Conservation (phyloP, 2,888 invertebrate species). For the Drosophila pseudotalamancana region DNA sequence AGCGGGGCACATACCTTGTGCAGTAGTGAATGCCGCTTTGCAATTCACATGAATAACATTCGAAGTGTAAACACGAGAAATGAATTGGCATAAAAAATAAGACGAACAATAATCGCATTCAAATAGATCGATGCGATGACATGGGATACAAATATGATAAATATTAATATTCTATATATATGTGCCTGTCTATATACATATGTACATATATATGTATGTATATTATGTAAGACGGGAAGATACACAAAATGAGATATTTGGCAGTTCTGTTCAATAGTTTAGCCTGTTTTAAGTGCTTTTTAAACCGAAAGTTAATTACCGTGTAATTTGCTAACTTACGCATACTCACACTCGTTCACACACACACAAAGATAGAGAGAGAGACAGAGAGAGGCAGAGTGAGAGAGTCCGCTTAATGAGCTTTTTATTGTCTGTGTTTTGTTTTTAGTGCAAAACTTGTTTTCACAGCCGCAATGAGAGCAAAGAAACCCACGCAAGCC, state of each 20-base stretch:
- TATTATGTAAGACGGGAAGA: background rate
- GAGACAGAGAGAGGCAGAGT: slow-evolving; percentile 1
- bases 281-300: background rate
- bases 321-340: slow-evolving; percentile 12
- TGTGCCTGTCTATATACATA: background rate
- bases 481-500: no score
- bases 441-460: slow-evolving; percentile 36
- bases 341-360: slow-evolving; percentile 9
- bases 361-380: background rate
- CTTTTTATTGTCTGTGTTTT: slow-evolving; percentile 21
- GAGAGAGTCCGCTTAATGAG: slow-evolving; percentile 25
- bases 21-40: slow-evolving; percentile 6
- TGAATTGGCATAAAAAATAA: slow-evolving; percentile 4
- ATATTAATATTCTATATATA: no score
- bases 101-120: slow-evolving; percentile 23
- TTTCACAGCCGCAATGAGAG: slow-evolving; percentile 11
- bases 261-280: background rate
- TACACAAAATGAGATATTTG: background rate
- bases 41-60: slow-evolving; percentile 42
- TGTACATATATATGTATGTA: background rate
- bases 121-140: slow-evolving; percentile 11
- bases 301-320: slow-evolving; percentile 1
- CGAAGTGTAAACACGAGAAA: slow-evolving; percentile 34
- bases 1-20: background rate
- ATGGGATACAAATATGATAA: no score